Evolutionary conservation across 2,888 invertebrate genomes (phyloP), one percentile per base, ranked within the genome.

Genomic region (Yponomeuta malinellus): DNA sequence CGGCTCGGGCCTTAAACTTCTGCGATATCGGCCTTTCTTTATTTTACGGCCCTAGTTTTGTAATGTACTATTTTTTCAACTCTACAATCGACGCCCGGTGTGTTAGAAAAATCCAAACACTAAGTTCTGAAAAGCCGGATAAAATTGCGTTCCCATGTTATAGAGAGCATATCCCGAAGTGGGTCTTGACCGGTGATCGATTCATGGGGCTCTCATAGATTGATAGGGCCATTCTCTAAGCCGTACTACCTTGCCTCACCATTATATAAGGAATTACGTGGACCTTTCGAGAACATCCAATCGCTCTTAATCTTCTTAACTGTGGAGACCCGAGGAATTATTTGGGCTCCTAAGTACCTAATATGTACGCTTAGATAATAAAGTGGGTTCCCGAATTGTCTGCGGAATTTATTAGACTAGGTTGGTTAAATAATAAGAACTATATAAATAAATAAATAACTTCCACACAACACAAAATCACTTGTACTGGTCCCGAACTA

Each of bases 281-380:
- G 82, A 84, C 86, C 86, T 89, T 86, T 87, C 85, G 77, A 80
- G 87, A 86, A 90, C 87, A 87, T 90, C 89, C 90, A 92, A 90
- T 92, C 90, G 85, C 83, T 88, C 82, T 86, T 92, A 91, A 92
- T 90, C 91, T 90, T 87, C 91, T 91, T 90, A 90, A 68, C 72
- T 37, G 71, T 52, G 63, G 70, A 67, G 83, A 81, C 83, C 79
- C 80, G 80, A 84, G 81, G 85, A 90, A 89, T 90, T 89, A 90
- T 91, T 89, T 86, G 83, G 52, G 84, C 83, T 79, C 85, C 84
- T 83, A 84, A 87, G 85, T 83, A 85, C 80, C 84, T 89, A 88
- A 89, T 89, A 88, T 87, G 52, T 59, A 3, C 12, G 12, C 52
- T 59, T 43, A 5, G 43, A 43, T 43, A 43, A 43, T 43, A 43